Conservation (phyloP, 2,888 invertebrate species). For the Chouioia cunea region DNA sequence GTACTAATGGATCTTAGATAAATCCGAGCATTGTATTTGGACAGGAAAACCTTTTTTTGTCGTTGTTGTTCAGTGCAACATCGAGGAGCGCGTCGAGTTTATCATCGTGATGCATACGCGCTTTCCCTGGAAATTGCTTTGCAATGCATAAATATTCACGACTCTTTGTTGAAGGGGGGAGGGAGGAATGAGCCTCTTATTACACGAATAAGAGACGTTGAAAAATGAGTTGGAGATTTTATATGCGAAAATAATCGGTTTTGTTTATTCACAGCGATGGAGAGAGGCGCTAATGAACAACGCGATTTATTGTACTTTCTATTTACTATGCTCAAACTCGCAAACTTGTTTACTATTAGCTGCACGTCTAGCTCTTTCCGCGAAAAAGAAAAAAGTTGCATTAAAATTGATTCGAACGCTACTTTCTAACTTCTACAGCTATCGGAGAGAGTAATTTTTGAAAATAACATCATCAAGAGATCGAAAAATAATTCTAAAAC, state of each 20-base stretch:
- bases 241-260: conserved; percentile 26
- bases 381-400: too few relatives aligned
- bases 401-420: too few relatives aligned
- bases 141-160: conserved; percentile 39
- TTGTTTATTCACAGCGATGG: not conserved
- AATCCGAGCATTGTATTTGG: not conserved
- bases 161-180: not conserved
- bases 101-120: conserved; percentile 5
- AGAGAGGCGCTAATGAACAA: too few relatives aligned
- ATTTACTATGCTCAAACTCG: too few relatives aligned
- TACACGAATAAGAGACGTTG: conserved; percentile 21
- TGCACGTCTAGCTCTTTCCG: too few relatives aligned
- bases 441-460: too few relatives aligned
- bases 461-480: too few relatives aligned
- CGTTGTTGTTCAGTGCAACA: not conserved
- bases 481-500: too few relatives aligned
- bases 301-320: too few relatives aligned
- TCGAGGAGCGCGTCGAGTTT: conserved; percentile 27
- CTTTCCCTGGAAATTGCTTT: conserved; percentile 22
- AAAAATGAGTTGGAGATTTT: conserved; percentile 27
- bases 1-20: not conserved
- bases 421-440: too few relatives aligned
- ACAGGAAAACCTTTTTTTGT: not conserved
- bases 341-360: conserved; percentile 52
- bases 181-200: conserved; percentile 26